A percentile compares a stretch with the other conserved stretches of the same genome.
Conservation (phyloP, 2,113 vertebrate species). For the Jaculus jaculus region DNA sequence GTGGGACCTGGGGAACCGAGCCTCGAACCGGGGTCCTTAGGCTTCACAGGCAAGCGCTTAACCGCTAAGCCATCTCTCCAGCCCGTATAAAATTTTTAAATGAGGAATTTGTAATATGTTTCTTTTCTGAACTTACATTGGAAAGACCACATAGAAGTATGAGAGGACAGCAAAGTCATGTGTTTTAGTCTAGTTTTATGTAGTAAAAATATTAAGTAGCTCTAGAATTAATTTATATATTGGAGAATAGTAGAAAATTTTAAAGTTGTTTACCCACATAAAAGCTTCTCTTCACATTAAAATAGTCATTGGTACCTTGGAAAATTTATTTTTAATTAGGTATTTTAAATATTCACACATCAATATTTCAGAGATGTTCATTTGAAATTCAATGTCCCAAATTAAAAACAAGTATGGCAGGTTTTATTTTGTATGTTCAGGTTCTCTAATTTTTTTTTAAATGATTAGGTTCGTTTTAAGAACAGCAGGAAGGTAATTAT, state of each 20-base stretch:
- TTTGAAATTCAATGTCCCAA: slow-evolving; percentile 62
- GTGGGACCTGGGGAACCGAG: no score
- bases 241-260: slow-evolving; percentile 15
- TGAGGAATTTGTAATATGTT: neutral
- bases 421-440: slow-evolving; percentile 55
- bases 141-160: slow-evolving; percentile 16
- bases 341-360: slow-evolving; percentile 55
- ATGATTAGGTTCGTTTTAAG: slow-evolving; percentile 70
- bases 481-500: slow-evolving; percentile 77
- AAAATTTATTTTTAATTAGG: slow-evolving; percentile 54
- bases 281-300: neutral
- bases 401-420: slow-evolving; percentile 70
- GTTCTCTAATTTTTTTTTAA: slow-evolving; percentile 53
- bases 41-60: no score
- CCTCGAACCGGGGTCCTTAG: no score
- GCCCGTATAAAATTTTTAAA: slow-evolving; percentile 45
- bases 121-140: neutral
- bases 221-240: neutral
- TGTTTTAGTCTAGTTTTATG: neutral
- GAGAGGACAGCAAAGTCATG: neutral
- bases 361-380: slow-evolving; percentile 65
- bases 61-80: no score
- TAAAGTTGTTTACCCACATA: neutral
- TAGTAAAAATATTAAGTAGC: neutral
- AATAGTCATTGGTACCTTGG: neutral